Conservation (phyloP, 2,888 invertebrate species). For the Drosophila trichaetosa region DNA sequence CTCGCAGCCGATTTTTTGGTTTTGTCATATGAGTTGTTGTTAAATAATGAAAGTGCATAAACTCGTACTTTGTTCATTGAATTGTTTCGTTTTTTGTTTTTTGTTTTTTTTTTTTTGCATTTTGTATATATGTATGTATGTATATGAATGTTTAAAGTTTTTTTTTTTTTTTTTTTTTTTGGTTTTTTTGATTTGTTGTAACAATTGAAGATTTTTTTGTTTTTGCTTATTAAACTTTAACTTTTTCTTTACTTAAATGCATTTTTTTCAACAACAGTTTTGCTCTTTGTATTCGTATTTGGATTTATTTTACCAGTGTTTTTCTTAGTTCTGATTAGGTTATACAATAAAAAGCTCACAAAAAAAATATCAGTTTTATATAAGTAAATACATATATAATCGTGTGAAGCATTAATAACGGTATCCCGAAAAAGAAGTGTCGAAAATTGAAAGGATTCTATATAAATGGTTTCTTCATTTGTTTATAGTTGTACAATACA, state of each 20-base stretch:
- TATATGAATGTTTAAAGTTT: conserved; percentile 58
- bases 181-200: conserved; percentile 28
- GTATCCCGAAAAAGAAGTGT: conserved; percentile 39
- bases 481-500: conserved; percentile 32
- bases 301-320: conserved; percentile 17
- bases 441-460: conserved; percentile 49
- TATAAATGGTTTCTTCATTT: conserved; percentile 24
- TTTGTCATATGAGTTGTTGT: conserved; percentile 47
- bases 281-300: conserved; percentile 36
- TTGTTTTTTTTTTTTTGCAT: conserved; percentile 21
- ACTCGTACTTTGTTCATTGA: conserved; percentile 32
- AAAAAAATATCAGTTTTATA: conserved; percentile 45
- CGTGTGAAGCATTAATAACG: conserved; percentile 46
- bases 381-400: conserved; percentile 35
- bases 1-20: conserved; percentile 26
- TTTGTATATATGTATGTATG: conserved; percentile 25
- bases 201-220: conserved; percentile 44
- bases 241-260: conserved; percentile 63
- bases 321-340: conserved; percentile 36
- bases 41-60: conserved; percentile 69
- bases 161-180: conserved; percentile 37
- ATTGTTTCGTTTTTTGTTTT: conserved; percentile 13
- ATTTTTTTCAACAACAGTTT: conserved; percentile 69
- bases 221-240: conserved; percentile 47
- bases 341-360: conserved; percentile 53